Base-by-base conservation (phyloP, 2,888 invertebrate species). In the Beris morrisii region DNA sequence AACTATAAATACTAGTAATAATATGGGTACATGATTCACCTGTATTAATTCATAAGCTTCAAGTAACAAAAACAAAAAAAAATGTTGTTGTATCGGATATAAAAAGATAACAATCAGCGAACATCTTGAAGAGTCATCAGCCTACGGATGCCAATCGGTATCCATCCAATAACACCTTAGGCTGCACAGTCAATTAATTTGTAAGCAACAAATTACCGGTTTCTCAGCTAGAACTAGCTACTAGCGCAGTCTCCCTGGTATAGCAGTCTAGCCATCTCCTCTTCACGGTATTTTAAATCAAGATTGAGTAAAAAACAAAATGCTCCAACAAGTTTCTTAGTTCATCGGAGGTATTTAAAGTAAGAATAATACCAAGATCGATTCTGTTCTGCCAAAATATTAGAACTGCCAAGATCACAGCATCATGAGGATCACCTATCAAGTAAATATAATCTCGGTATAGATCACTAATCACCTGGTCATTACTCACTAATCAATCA, bases 311-410 rank as follows among this genome's bases (percentile, higher is more conserved):
- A n/a, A 15, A 15, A 11, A 38, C 32, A 61, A 50, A 50, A 22
- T 38, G 32, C 15, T 50, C 50, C 12, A 61, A 52, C 61, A 38
- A 61, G 61, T 61, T 61, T 61, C 52, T 61, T 38, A 50, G 38
- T 3, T 22, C 50, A 11, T 22, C 15, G 52, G 38, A 38, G 32
- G 50, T 61, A 61, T 61, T 61, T 61, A 61, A 61, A 52, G 61
- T 61, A 32, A 28, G 61, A 61, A 15, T 38, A 22, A 32, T 11
- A 6, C 4, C 7, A 15, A 38, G 52, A 15, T 52, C 12, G 43
- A 5, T 61, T 61, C 61, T 61, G 61, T 61, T 50, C 38, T 46
- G 52, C 38, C 52, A 61, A 38, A 52, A n/a, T 31, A 50, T 22
- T 38, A 50, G 61, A 61, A 52, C 52, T 52, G 61, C 38, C 38